phyloP scores from a whole-genome alignment of 2,113 vertebrate genomes.

The Dicrurus megarhynchus region DNA sequence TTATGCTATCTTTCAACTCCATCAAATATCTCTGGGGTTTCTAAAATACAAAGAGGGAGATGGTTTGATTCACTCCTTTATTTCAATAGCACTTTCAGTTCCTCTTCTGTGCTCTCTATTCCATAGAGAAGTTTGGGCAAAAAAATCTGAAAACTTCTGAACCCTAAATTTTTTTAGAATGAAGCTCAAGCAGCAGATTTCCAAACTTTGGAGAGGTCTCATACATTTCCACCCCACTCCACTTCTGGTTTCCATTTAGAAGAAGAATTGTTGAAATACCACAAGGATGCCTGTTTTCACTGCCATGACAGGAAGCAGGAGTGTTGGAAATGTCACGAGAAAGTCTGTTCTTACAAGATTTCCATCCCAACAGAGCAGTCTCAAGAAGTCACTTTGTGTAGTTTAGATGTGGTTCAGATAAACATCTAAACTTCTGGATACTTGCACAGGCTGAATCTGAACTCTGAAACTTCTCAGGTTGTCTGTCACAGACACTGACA shows the following conservation, averaged over 20 bases:
- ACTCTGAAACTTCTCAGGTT: not conserved
- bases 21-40: not conserved
- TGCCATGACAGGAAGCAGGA: conserved; percentile 61
- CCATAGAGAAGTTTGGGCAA: not conserved
- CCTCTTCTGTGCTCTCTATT: not conserved
- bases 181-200: not conserved
- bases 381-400: not conserved
- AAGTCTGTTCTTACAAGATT: conserved; percentile 18
- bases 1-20: not conserved
- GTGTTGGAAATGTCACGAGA: conserved; percentile 20
- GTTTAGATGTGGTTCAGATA: conserved; percentile 13
- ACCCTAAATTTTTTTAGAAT: not conserved
- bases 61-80: not conserved
- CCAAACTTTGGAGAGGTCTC: not conserved
- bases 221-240: not conserved
- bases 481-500: not conserved
- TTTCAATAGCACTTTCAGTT: not conserved
- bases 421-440: not conserved
- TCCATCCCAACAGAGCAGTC: not conserved
- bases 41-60: not conserved
- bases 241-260: conserved; percentile 51
- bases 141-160: not conserved
- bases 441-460: not conserved
- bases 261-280: conserved; percentile 47
- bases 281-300: not conserved